Evolutionary conservation across 2,113 vertebrate genomes (phyloP).

Genomic region (Notiomystis cincta): DNA sequence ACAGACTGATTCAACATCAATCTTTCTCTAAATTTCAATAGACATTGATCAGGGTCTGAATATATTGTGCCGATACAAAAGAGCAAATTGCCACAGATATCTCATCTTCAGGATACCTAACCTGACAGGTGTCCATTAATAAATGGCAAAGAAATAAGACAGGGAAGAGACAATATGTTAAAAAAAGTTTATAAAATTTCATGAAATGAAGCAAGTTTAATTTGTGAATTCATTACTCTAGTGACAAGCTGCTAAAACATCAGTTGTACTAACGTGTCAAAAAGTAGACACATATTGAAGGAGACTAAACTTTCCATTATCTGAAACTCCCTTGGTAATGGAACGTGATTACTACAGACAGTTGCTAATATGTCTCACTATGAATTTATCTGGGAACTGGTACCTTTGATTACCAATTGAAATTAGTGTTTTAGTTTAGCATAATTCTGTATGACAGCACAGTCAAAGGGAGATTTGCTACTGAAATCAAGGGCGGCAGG

Average conservation of each 20-base stretch:
- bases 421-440: background rate
- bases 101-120: background rate
- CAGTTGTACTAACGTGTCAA: constrained; percentile 52
- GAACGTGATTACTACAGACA: constrained; percentile 55
- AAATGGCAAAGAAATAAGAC: background rate
- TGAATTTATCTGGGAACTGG: constrained; percentile 35
- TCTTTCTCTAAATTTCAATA: background rate
- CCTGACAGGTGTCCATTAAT: background rate
- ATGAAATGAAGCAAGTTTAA: constrained; percentile 4
- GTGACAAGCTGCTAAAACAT: constrained; percentile 56
- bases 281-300: constrained; percentile 65
- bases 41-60: background rate
- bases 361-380: constrained; percentile 47
- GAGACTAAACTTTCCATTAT: constrained; percentile 67
- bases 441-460: background rate
- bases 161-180: background rate
- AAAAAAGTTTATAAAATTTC: constrained; percentile 52
- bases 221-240: constrained; percentile 62
- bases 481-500: background rate
- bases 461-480: background rate
- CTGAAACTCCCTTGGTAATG: constrained; percentile 29
- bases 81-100: background rate
- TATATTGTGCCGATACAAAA: background rate
- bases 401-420: constrained; percentile 40
- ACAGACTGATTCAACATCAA: background rate